phyloP scores from a whole-genome alignment of 2,888 invertebrate species.

The Catocala nupta region DNA sequence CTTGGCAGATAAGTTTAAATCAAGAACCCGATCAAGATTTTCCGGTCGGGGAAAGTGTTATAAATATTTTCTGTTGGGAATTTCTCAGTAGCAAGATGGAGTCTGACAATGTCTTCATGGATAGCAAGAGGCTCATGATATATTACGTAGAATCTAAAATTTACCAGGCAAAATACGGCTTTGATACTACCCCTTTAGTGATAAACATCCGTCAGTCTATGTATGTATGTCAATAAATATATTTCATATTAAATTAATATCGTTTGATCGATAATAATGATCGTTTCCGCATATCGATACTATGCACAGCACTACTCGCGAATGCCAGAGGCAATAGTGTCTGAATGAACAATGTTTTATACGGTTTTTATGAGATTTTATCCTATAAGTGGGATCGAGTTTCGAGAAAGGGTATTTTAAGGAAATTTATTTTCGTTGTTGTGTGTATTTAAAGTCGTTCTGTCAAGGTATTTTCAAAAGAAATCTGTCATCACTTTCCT shows the following conservation, averaged over 20 bases:
- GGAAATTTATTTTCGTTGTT: slow-evolving; percentile 23
- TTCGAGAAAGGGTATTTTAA: slow-evolving; percentile 37
- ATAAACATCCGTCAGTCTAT: too few species aligned
- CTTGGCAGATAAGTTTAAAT: too few species aligned
- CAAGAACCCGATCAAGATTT: too few species aligned
- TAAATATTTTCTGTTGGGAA: too few species aligned
- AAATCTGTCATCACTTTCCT: too few species aligned
- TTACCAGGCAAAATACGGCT: too few species aligned
- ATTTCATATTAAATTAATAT: background rate
- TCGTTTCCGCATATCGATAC: slow-evolving; percentile 29
- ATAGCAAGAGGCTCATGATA: too few species aligned
- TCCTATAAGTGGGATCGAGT: slow-evolving; percentile 44
- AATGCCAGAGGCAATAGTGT: slow-evolving; percentile 43
- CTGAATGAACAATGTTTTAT: slow-evolving; percentile 53
- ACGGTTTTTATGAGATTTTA: slow-evolving; percentile 52
- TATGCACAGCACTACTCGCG: slow-evolving; percentile 41
- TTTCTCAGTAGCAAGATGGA: too few species aligned
- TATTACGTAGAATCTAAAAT: too few species aligned
- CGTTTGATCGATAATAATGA: slow-evolving; percentile 3
- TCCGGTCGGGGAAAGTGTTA: too few species aligned
- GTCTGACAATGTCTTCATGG: too few species aligned
- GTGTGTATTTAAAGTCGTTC: slow-evolving; percentile 20
- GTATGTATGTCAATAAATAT: background rate
- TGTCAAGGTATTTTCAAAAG: background rate
- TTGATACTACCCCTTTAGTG: too few species aligned